These are phyloP conservation scores for Penelope pileata DNA, from an alignment of 2,113 vertebrate genomes.

Conservation along the genomic window DNA sequence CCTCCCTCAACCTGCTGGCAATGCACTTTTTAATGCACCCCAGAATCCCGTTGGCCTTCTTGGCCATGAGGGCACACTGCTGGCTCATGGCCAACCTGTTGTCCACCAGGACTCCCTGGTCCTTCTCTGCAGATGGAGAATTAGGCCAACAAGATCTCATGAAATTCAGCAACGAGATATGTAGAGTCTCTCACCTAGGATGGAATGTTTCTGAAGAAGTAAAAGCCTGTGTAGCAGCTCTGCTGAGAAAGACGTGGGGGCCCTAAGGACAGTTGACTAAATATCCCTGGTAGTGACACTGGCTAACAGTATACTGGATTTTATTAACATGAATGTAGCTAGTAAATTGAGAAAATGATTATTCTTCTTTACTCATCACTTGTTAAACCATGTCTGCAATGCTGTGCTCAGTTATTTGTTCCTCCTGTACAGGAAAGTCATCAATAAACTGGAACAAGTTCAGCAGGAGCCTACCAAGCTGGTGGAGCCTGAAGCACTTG, in stretches of 20 bases:
- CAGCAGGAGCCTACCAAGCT: neutral
- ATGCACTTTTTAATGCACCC: too few relatives aligned
- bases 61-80: too few relatives aligned
- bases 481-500: neutral
- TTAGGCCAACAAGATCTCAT: neutral
- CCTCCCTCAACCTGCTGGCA: too few relatives aligned
- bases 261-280: neutral
- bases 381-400: neutral
- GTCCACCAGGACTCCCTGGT: too few relatives aligned
- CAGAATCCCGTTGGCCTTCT: too few relatives aligned
- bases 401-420: neutral
- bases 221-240: neutral
- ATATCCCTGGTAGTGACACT: neutral
- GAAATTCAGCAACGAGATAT: neutral
- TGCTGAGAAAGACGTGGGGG: neutral
- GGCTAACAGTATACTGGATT: neutral
- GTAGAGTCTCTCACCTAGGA: neutral
- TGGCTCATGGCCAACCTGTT: too few relatives aligned
- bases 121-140: too few relatives aligned
- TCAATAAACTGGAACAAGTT: neutral
- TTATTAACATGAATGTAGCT: neutral
- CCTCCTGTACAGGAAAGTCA: neutral
- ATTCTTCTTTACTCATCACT: neutral
- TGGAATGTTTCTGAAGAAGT: neutral
- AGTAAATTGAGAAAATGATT: neutral